Base-by-base conservation (phyloP, 2,797 vertebrate genomes). In the Scolopax bukidnonensis region DNA sequence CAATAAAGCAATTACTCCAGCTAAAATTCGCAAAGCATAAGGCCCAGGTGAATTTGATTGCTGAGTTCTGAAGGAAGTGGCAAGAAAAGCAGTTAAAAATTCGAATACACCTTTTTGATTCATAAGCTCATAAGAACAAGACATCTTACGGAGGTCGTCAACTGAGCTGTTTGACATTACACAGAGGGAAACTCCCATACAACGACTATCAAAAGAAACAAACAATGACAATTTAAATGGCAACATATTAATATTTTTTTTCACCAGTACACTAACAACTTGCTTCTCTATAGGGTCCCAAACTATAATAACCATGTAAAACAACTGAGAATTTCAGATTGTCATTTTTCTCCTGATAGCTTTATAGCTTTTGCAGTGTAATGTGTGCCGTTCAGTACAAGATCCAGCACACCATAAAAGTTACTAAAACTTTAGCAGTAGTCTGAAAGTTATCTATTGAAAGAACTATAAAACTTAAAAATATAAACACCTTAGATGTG, bases 101-200 rank as follows among this genome's bases (percentile, higher is more conserved):
- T 48, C 19, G 51, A 71, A 32, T 59, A n/a, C 7, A 10, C 10
- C 8, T 59, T 82, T 88, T 84, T 85, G 6, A 30, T 53, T 41
- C 28, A 36, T 68, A 47, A 67, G 70, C 16, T 47, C 33, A 5
- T 43, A 41, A 79, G 17, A 63, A 25, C 20, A 67, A 61, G n/a
- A n/a, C 15, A 45, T 60, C 30, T 68, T 67, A n/a, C n/a, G n/a
- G 18, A 80, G 27, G 13, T 84, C 43, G 18, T 78, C 57, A 64
- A 4, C 41, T 61, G 67, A 67, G 50, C 21, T 45, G 13, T 40
- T 86, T 71, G 67, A 33, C 9, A 20, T 74, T 63, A 24, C 28
- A 59, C 5, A 15, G 30, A 67, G 30, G 12, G 64, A 64, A 84
- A 30, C 0, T 0, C 33, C 15, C 19, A 32, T 57, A 70, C 27